Percentiles rank a stretch among this genome's conserved stretches.
Conservation (phyloP, 2,888 invertebrate species). For the Dichetophora obliterata region DNA sequence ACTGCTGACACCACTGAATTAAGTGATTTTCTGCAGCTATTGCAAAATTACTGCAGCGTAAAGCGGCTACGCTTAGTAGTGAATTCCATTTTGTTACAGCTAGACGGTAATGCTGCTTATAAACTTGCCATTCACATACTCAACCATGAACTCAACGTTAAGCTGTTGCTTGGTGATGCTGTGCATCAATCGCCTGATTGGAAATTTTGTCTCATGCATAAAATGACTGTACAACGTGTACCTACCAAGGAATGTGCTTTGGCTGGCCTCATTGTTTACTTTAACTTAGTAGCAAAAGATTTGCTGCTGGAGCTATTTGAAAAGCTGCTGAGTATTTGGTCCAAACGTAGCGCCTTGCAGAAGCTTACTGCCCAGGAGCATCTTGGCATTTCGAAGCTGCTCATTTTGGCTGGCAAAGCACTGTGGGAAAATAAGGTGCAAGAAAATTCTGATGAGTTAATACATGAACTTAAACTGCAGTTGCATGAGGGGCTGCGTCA, state of each 20-base stretch:
- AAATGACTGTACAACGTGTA: constrained; percentile 74
- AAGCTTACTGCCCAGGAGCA: constrained; percentile 79
- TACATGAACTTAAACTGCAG: constrained; percentile 61
- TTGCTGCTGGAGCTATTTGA: constrained; percentile 71
- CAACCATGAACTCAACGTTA: constrained; percentile 69
- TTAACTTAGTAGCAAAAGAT: constrained; percentile 69
- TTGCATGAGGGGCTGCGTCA: constrained; percentile 77
- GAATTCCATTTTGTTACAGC: constrained; percentile 71
- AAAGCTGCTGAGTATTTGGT: constrained; percentile 77
- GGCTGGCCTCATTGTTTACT: constrained; percentile 75
- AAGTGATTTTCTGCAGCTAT: constrained; percentile 71
- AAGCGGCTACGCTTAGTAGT: constrained; percentile 45
- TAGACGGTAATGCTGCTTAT: constrained; percentile 72
- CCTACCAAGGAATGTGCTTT: constrained; percentile 71
- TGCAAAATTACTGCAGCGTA: constrained; percentile 63
- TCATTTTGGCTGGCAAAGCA: constrained; percentile 74
- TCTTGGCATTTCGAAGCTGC: constrained; percentile 77
- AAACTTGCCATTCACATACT: constrained; percentile 72
- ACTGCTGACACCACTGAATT: background rate
- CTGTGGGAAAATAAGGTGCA: constrained; percentile 56
- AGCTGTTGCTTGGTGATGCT: constrained; percentile 70
- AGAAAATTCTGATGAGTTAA: constrained; percentile 50
- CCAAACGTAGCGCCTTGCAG: constrained; percentile 75
- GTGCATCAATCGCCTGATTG: constrained; percentile 72
- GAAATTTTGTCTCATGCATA: constrained; percentile 77